Conservation (phyloP, 2,888 invertebrate genomes). For the Vandiemenella viatica region DNA sequence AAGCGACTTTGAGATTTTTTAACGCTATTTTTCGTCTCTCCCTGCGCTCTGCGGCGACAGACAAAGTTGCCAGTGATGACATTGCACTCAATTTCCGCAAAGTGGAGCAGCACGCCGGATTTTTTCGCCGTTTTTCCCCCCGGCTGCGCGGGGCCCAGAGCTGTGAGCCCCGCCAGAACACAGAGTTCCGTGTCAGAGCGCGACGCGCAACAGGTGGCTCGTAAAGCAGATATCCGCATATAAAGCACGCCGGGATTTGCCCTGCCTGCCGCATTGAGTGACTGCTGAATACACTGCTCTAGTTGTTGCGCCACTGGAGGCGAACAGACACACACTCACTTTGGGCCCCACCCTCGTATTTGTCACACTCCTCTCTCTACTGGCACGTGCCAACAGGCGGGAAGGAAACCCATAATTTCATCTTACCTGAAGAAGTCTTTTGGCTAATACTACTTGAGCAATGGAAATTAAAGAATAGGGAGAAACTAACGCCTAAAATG, state of each 20-base stretch:
- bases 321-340: no score
- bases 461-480: no score
- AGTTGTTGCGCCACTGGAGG: no score
- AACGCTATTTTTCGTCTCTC: background rate
- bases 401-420: no score
- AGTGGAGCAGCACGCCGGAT: slow-evolving; percentile 1
- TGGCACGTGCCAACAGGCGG: no score
- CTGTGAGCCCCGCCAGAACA: background rate
- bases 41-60: slow-evolving; percentile 4
- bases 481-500: no score
- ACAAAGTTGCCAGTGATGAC: slow-evolving; percentile 14
- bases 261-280: slow-evolving; percentile 16
- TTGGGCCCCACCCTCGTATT: no score
- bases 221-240: slow-evolving; percentile 38
- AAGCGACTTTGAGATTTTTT: background rate
- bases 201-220: slow-evolving; percentile 33
- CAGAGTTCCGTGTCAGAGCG: slow-evolving; percentile 17
- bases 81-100: slow-evolving; percentile 14
- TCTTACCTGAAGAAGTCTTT: no score
- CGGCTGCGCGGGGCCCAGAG: background rate
- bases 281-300: no score
- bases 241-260: slow-evolving; percentile 19
- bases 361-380: no score
- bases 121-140: background rate
- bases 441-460: no score